These are phyloP conservation scores for Papilio polyxenes DNA, from an alignment of 1,140 invertebrate genomes.

Conservation along the genomic window DNA sequence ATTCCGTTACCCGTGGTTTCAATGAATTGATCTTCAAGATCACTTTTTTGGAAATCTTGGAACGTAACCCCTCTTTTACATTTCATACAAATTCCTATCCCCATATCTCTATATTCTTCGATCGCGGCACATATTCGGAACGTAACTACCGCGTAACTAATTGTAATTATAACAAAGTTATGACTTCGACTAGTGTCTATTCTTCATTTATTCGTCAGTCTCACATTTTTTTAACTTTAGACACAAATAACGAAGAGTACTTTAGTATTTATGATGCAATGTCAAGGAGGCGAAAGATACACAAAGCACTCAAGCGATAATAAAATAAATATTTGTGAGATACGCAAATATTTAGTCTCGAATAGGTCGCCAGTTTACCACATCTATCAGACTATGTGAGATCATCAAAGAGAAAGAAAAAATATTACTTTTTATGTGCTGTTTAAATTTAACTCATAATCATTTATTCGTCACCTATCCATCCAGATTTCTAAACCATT, in stretches of 20 bases:
- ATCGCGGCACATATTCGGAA: no score
- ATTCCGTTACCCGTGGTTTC: no score
- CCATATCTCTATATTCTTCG: no score
- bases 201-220: not conserved
- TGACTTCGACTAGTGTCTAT: not conserved
- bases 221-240: not conserved
- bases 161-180: not conserved
- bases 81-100: no score
- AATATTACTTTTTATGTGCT: not conserved
- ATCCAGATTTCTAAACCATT: not conserved
- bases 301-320: slow-evolving; percentile 2
- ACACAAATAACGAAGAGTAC: not conserved
- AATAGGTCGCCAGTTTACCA: not conserved
- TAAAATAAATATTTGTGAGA: slow-evolving; percentile 6
- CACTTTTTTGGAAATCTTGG: no score
- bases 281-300: slow-evolving; percentile 11
- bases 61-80: no score
- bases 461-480: not conserved
- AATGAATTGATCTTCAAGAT: no score
- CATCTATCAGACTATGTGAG: not conserved
- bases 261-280: not conserved
- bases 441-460: not conserved
- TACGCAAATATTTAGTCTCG: slow-evolving; percentile 24
- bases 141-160: no score
- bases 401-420: not conserved